Conservation (phyloP, 2,113 vertebrate species). For the Phylloscopus whistleri region DNA sequence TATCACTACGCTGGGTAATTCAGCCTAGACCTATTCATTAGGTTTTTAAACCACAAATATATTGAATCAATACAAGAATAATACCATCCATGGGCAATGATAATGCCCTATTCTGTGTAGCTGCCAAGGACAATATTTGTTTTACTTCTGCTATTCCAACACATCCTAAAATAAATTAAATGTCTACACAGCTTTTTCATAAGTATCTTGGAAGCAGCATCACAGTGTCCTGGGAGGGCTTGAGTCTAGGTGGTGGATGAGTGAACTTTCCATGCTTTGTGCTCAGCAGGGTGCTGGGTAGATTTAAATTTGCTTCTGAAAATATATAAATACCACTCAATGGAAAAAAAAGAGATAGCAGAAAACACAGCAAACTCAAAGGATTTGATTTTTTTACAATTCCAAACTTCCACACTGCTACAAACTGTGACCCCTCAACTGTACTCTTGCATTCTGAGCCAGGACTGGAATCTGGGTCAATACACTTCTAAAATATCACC, state of each 20-base stretch:
- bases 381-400: neutral
- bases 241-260: neutral
- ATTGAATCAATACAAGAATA: neutral
- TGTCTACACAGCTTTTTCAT: neutral
- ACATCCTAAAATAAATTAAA: slow-evolving; percentile 37
- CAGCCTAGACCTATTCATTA: neutral
- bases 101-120: neutral
- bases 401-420: neutral
- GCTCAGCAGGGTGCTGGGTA: neutral
- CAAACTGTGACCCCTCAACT: neutral
- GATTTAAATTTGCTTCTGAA: neutral
- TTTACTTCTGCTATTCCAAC: slow-evolving; percentile 23
- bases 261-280: neutral
- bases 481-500: neutral
- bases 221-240: neutral
- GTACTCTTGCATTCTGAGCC: neutral
- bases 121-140: slow-evolving; percentile 6
- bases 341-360: neutral
- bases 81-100: neutral
- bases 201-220: neutral
- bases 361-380: neutral
- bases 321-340: neutral
- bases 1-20: neutral
- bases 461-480: neutral
- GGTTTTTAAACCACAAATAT: neutral